phyloP scores from a whole-genome alignment of 2,888 invertebrate genomes.

The Scrobipalpa atriplicella region DNA sequence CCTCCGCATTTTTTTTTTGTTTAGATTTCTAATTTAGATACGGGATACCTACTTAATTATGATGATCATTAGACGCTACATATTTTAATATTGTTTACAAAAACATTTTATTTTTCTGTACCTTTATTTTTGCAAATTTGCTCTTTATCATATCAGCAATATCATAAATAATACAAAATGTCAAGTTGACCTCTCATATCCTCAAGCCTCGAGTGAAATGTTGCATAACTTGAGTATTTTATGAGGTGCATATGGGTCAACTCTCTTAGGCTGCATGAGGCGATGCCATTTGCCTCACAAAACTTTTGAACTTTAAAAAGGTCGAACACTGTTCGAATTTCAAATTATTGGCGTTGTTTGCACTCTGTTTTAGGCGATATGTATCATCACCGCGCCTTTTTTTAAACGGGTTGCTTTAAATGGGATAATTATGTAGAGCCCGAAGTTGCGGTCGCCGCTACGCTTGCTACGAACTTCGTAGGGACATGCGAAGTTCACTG shows the following conservation, averaged over 20 bases:
- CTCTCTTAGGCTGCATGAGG: constrained; percentile 28
- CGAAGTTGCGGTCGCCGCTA: neutral
- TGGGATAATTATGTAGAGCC: neutral
- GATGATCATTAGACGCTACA: neutral
- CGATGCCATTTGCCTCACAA: constrained; percentile 25
- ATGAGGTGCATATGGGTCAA: constrained; percentile 33
- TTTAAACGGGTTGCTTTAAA: neutral
- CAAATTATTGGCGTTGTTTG: neutral
- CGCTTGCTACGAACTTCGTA: neutral
- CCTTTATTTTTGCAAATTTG: neutral
- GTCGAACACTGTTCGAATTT: neutral
- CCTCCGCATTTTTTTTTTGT: neutral
- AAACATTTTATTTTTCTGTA: neutral
- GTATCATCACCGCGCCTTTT: constrained; percentile 15
- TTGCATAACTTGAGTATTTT: constrained; percentile 39
- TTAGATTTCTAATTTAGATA: constrained; percentile 1
- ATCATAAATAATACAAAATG: constrained; percentile 15
- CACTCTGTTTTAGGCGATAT: constrained; percentile 16
- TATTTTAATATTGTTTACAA: neutral
- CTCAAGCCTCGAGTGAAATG: constrained; percentile 34
- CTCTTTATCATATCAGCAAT: neutral
- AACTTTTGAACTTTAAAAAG: constrained; percentile 30
- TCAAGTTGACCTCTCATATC: constrained; percentile 6
- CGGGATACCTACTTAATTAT: too few species aligned
- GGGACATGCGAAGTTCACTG: neutral